phyloP scores from a whole-genome alignment of 2,113 vertebrate genomes.

The Urocynchramus pylzowi region DNA sequence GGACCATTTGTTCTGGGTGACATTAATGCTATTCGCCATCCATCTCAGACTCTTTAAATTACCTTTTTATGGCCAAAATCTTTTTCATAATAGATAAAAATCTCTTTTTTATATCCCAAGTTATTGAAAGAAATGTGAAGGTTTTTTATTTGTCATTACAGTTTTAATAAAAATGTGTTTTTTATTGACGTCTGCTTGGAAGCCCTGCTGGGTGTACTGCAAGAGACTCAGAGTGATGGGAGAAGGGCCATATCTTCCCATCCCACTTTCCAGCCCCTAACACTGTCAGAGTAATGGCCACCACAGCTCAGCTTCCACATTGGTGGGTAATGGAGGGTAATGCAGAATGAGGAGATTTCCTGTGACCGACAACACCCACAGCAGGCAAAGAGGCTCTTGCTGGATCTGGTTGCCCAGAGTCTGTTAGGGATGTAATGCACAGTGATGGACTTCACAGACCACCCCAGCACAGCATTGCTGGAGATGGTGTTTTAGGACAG shows the following conservation, averaged over 20 bases:
- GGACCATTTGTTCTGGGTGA: slow-evolving; percentile 68
- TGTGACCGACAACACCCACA: not conserved
- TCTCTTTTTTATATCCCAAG: slow-evolving; percentile 71
- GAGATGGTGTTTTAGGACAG: not conserved
- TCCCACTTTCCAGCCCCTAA: not conserved
- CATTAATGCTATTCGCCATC: slow-evolving; percentile 68
- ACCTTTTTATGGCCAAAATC: slow-evolving; percentile 74
- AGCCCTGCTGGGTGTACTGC: not conserved
- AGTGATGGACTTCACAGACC: not conserved
- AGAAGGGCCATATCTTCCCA: not conserved
- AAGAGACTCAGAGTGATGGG: not conserved
- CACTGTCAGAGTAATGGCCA: not conserved
- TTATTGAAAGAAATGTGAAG: slow-evolving; percentile 63
- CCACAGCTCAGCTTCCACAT: not conserved
- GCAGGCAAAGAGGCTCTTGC: not conserved
- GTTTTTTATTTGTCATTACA: slow-evolving; percentile 69
- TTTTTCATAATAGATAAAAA: slow-evolving; percentile 79
- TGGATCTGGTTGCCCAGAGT: not conserved
- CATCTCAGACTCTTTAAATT: slow-evolving; percentile 76
- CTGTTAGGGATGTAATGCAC: not conserved
- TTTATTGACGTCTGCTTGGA: slow-evolving; percentile 65
- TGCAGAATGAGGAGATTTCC: not conserved
- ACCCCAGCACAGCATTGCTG: rapidly evolving
- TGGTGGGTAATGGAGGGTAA: not conserved
- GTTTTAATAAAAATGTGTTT: slow-evolving; percentile 75